Base-by-base conservation (phyloP, 35 echinoderm and acorn worm species). In the Anneissia japonica region DNA sequence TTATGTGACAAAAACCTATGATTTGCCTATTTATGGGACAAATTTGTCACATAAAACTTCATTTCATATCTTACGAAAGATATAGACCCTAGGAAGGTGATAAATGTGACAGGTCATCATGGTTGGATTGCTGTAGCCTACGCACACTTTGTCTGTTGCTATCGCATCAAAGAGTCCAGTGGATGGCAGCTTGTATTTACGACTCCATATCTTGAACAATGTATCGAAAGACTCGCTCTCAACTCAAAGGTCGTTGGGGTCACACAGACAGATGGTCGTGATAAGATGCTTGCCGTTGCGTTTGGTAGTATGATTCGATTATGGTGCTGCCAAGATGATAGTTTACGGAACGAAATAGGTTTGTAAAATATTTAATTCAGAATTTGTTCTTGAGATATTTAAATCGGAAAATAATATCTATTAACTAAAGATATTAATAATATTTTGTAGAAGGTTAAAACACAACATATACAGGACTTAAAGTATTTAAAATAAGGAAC, bases 221-320 rank as follows among this genome's bases (percentile, higher is more conserved):
- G 89, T 0, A 88, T 99, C 36, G 92, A 99, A 80, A 80, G 96
- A 46, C 89, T 99, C 16, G 96, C 96, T 12, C 89, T 99, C 3
- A 99, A 99, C 87, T 90, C 92, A 31, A 91, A 92, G 46, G 96
- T 99, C 13, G 86, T 82, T 12, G 73, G 77, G 26, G 64, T 82
- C 13, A 85, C 39, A 34, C 92, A 90, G 34, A 46, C 76, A 0
- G 96, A 99, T 35, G 80, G 80, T 46, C 84, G 90, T 41, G 96
- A 93, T 73, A 99, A 92, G 84, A 99, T 99, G 96, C 86, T 99
- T 79, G 96, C 96, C 35, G 92, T 99, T 31, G 91, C 96, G 9
- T 99, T 86, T 76, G 92, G 90, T 0, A 91, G 86, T 82, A 93
- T 91, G 83, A 93, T 99, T 73, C 76, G 92, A 35, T 84, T 99